Evolutionary conservation across 2,113 vertebrate species (phyloP).

Genomic region (Gnathonemus longibarbis): DNA sequence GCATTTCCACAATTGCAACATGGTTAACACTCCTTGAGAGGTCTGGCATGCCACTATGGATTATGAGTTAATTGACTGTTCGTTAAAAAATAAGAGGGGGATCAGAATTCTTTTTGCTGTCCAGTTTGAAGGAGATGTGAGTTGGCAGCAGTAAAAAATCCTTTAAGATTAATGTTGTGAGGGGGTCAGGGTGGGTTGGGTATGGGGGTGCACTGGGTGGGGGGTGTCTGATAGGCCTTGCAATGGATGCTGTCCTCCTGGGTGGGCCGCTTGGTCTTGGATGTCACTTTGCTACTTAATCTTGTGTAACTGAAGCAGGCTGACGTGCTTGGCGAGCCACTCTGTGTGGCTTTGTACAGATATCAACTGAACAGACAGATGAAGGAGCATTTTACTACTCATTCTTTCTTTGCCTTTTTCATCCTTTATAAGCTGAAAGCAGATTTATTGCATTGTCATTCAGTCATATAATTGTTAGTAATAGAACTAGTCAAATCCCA

Average conservation of each 20-base stretch:
- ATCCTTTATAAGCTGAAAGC: neutral
- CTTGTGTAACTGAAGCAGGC: slow-evolving; percentile 94
- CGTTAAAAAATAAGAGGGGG: slow-evolving; percentile 52
- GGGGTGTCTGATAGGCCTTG: slow-evolving; percentile 88
- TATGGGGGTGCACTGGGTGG: neutral
- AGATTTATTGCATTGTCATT: neutral
- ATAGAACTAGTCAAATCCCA: neutral
- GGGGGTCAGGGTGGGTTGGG: slow-evolving; percentile 44
- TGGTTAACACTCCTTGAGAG: too few relatives aligned
- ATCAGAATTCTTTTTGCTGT: slow-evolving; percentile 63
- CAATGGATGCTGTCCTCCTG: slow-evolving; percentile 83
- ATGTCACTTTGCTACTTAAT: slow-evolving; percentile 99
- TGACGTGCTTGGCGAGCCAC: slow-evolving; percentile 70
- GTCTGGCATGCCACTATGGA: neutral
- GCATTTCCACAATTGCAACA: neutral
- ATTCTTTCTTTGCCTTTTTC: neutral
- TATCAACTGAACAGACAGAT: slow-evolving; percentile 73
- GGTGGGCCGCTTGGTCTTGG: slow-evolving; percentile 98
- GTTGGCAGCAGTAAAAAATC: slow-evolving; percentile 88
- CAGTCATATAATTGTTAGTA: neutral
- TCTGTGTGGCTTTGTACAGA: slow-evolving; percentile 65
- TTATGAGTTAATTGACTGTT: slow-evolving; percentile 69
- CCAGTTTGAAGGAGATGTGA: slow-evolving; percentile 89
- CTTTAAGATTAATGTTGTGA: slow-evolving; percentile 95
- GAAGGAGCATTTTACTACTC: slow-evolving; percentile 56